phyloP scores from a whole-genome alignment of 2,888 invertebrate species.

The Coelopa pilipes region DNA sequence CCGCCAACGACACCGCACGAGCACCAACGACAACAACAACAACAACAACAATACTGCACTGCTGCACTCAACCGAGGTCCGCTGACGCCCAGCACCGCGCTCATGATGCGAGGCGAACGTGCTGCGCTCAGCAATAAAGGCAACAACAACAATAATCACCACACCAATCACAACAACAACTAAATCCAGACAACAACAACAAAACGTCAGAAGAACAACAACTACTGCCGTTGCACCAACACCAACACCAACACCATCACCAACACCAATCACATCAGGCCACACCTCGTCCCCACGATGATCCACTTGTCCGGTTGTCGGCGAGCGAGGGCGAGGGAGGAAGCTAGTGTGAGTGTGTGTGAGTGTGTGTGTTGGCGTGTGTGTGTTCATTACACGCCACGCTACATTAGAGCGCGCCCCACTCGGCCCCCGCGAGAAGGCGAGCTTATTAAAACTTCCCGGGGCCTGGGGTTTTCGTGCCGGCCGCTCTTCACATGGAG shows the following conservation, averaged over 20 bases:
- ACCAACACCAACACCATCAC: neutral
- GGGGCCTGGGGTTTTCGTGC: neutral
- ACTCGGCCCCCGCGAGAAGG: neutral
- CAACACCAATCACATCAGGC: neutral
- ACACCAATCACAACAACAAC: too few species aligned
- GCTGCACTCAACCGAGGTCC: neutral
- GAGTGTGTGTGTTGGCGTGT: constrained; percentile 4
- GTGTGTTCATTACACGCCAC: constrained; percentile 23
- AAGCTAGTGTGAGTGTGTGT: neutral
- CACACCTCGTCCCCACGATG: too few species aligned
- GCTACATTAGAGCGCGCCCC: constrained; percentile 25
- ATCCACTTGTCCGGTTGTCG: too few species aligned
- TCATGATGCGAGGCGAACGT: too few species aligned
- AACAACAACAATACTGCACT: neutral
- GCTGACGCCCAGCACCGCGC: neutral
- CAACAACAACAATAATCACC: constrained; percentile 2
- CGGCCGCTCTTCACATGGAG: neutral
- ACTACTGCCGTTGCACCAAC: neutral
- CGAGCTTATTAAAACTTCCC: constrained; percentile 20
- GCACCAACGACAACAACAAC: neutral
- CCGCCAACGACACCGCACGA: neutral
- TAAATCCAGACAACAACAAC: neutral
- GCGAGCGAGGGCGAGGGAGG: neutral
- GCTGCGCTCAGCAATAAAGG: neutral
- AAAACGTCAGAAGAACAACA: neutral